Evolutionary conservation across 2,888 invertebrate genomes (phyloP).

Genomic region (Marasmarcha lunaedactyla): DNA sequence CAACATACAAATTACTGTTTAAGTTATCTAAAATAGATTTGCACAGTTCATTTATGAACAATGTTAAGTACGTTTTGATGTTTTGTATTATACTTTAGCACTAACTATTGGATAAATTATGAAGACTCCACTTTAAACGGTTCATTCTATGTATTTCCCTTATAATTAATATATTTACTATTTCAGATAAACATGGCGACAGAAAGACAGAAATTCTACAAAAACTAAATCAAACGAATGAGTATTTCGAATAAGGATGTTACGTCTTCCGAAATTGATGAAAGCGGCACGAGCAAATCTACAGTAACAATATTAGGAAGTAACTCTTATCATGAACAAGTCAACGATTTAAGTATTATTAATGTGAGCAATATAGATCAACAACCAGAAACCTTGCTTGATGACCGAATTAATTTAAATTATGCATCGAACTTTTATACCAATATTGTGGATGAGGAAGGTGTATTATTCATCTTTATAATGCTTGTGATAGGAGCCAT

Average conservation of each 20-base stretch:
- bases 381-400: neutral
- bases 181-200: too few relatives aligned
- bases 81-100: too few relatives aligned
- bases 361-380: too few relatives aligned
- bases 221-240: constrained; percentile 6
- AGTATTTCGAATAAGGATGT: constrained; percentile 1
- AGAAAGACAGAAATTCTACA: constrained; percentile 7
- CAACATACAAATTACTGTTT: too few relatives aligned
- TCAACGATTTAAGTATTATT: too few relatives aligned
- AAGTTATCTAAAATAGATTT: too few relatives aligned
- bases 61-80: too few relatives aligned
- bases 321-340: neutral
- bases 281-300: neutral
- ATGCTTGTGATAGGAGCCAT: too few relatives aligned
- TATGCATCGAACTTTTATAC: neutral
- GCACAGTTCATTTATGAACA: too few relatives aligned
- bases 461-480: neutral
- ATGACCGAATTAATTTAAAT: neutral
- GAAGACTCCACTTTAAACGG: neutral
- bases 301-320: neutral
- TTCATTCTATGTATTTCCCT: neutral
- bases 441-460: neutral
- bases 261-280: constrained; percentile 3
- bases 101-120: too few relatives aligned
- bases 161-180: constrained; percentile 3